phyloP scores from a whole-genome alignment of 2,113 vertebrate genomes.

The Excalfactoria chinensis region DNA sequence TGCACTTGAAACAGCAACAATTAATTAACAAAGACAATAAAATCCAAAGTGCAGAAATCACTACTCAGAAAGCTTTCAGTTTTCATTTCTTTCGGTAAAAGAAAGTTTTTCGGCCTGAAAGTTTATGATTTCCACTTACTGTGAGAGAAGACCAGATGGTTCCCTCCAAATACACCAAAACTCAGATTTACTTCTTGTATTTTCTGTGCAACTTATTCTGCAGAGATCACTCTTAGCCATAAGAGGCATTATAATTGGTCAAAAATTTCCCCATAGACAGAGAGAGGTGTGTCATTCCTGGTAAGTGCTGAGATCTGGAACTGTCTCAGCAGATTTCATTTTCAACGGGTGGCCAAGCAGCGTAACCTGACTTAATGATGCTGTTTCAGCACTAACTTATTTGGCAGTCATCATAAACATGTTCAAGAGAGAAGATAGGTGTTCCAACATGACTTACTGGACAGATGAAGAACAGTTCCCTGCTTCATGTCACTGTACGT shows the following conservation, averaged over 20 bases:
- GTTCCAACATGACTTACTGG: slow-evolving; percentile 35
- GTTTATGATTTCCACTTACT: background rate
- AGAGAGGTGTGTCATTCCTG: background rate
- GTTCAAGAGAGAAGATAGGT: slow-evolving; percentile 45
- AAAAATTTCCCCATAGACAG: background rate
- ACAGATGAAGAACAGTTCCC: slow-evolving; percentile 34
- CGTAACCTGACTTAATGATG: background rate
- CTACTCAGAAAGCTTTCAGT: background rate
- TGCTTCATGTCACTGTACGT: slow-evolving; percentile 1
- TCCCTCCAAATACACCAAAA: background rate
- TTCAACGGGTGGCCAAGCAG: background rate
- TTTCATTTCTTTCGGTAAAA: background rate
- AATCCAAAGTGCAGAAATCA: background rate
- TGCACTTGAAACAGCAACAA: no score
- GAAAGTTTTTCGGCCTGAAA: background rate
- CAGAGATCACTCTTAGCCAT: background rate
- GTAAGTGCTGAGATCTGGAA: background rate
- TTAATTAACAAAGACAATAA: background rate
- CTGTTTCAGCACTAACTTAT: slow-evolving; percentile 36
- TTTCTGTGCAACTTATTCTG: background rate
- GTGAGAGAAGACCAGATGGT: background rate
- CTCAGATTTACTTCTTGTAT: background rate
- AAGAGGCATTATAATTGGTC: background rate
- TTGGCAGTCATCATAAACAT: background rate
- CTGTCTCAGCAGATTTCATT: background rate